Conservation (phyloP, 2,888 invertebrate species). For the Allygus modestus region DNA sequence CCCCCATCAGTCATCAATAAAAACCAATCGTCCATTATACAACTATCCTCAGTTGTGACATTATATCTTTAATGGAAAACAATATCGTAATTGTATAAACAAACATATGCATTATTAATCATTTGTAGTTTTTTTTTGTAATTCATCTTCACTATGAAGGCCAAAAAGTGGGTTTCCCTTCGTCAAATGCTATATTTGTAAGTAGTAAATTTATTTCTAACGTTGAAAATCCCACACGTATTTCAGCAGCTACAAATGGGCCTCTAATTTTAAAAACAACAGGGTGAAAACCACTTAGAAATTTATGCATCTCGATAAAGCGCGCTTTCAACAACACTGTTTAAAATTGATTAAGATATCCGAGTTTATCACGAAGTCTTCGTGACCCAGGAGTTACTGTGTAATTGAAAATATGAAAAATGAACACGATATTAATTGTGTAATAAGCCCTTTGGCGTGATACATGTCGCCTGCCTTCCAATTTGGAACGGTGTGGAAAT, state of each 20-base stretch:
- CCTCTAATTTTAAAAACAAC: neutral
- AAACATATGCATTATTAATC: too few relatives aligned
- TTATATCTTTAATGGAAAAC: too few relatives aligned
- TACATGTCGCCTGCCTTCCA: slow-evolving; percentile 48
- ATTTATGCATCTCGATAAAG: slow-evolving; percentile 26
- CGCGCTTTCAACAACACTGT: slow-evolving; percentile 20
- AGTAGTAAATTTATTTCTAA: too few relatives aligned
- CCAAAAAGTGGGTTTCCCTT: too few relatives aligned
- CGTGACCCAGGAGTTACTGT: neutral
- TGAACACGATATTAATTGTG: slow-evolving; percentile 45
- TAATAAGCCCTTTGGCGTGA: slow-evolving; percentile 23
- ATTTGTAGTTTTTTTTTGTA: too few relatives aligned
- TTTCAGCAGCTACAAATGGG: neutral
- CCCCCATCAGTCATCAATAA: too few relatives aligned
- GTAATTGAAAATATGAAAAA: slow-evolving; percentile 57
- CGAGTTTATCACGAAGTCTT: slow-evolving; percentile 46
- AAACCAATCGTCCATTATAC: too few relatives aligned
- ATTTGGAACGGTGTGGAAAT: slow-evolving; percentile 43
- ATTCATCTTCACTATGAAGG: too few relatives aligned
- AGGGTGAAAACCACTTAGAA: neutral
- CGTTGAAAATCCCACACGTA: too few relatives aligned
- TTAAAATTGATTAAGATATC: slow-evolving; percentile 53
- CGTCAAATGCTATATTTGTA: too few relatives aligned
- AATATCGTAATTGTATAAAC: too few relatives aligned
- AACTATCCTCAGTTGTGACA: too few relatives aligned